Base-by-base conservation (phyloP, 2,888 invertebrate genomes). In the Lacanobia oleracea region DNA sequence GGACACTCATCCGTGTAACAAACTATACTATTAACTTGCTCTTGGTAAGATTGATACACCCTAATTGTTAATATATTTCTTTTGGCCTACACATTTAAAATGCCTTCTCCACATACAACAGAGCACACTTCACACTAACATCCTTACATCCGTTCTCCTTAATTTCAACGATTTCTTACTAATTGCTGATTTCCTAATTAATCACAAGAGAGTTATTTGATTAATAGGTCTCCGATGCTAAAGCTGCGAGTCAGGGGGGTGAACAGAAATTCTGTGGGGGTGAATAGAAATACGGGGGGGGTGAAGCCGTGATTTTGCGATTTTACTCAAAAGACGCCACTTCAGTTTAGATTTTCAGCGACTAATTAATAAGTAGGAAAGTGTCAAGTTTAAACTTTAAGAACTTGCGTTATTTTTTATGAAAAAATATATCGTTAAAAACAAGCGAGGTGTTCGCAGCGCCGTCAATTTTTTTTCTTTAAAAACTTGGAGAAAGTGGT, bases 161-260 rank as follows among this genome's bases (percentile, higher is more conserved):
- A 91, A 93, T 91, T 91, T 91, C 86, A 84, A 88, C 91, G 87
- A 92, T 93, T 93, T 89, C 88, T 86, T 86, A 87, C 91, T 95
- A 94, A 95, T 95, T 94, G 91, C 94, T 91, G 92, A 94, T 95
- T 95, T 93, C 91, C 92, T 93, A 95, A 95, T 95, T 95, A 94
- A 95, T 95, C 95, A 95, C 94, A 78, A 85, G 91, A 89, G 92
- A 91, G 92, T 93, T 91, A 91, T 94, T 94, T 95, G 94, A 95
- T 95, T 95, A 95, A 95, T 95, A 92, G 93, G 92, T 89, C 90
- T 89, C 90, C 89, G 88, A 93, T 91, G 90, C 81, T 81, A 73
- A 66, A 66, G 53, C 60, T 75, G 66, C 33, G 54, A 78, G 71
- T 72, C 71, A 45, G 72, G 80, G 80, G 77, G 81, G 74, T 79